Evolutionary conservation across 2,113 vertebrate genomes (phyloP), one percentile per base, ranked within the genome.

Genomic region (Poicephalus meyeri): DNA sequence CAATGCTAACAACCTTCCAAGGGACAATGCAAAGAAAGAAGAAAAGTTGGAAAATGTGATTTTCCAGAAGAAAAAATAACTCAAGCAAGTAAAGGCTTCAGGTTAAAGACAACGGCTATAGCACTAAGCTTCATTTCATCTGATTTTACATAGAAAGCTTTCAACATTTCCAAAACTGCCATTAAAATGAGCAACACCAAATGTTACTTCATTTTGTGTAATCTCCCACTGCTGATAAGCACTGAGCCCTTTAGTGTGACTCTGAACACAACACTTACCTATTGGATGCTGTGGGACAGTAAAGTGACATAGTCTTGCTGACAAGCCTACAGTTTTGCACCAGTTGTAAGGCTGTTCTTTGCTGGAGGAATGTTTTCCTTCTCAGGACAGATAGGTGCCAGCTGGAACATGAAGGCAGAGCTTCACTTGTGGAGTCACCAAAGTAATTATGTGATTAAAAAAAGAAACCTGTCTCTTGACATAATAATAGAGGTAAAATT

Each of bases 41-140:
- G 16, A 70, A 80, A 83, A 71, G 26, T 3, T 72, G 35, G 35
- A 68, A 87, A 85, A 90, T 3, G 7, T 5, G 5, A 33, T 39
- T 71, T 71, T 53, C 19, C 56, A 17, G 13, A 1, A 6, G 10
- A 21, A 47, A 37, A 31, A 6, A 7, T 0, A 5, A 6, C 2
- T 17, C 12, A n/a, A 72, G 15, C 24, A 85, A 74, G 19, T 56
- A 7, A 82, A 82, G 11, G 24, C 5, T 71, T 68, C 50, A 13
- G 11, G 25, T 74, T 78, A 78, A 74, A 84, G 31, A 31, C 16
- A 31, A 15, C 31, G 70, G 29, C 8, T 55, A 19, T 16, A 82
- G 63, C 56, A 64, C 33, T 37, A 71, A 66, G 46, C 17, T 37
- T 14, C 41, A 74, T 84, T 29, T 87, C 16, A 24, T 47, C 16